Conservation (phyloP, 92 coral and sea anemone species). For the Pocillopora meandrina region DNA sequence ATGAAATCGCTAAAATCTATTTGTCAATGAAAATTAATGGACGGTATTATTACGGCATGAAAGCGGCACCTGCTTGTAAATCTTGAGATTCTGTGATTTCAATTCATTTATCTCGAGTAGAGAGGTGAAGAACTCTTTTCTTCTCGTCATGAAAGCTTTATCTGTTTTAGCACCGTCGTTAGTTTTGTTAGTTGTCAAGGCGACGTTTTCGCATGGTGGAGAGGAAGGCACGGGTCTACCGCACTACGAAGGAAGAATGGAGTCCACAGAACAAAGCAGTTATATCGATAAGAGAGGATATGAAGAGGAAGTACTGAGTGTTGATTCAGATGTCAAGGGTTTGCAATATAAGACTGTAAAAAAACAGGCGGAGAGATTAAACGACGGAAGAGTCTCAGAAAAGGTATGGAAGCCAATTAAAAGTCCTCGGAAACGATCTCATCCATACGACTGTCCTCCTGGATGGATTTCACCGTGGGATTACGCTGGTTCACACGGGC, state of each 20-base stretch:
- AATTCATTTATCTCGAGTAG: not conserved
- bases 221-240: not conserved
- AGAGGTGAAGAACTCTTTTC: not conserved
- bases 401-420: not conserved
- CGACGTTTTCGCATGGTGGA: not conserved
- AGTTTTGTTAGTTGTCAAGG: not conserved
- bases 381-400: not conserved
- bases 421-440: conserved; percentile 3
- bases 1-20: conserved; percentile 10
- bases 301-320: not conserved
- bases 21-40: not conserved
- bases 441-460: conserved; percentile 26
- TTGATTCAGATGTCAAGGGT: too few relatives aligned
- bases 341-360: too few relatives aligned
- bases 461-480: conserved; percentile 38
- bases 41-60: conserved; percentile 2
- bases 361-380: not conserved
- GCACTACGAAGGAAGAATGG: not conserved
- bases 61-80: conserved; percentile 16
- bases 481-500: not conserved
- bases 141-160: conserved; percentile 1
- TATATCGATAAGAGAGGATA: not conserved
- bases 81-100: not conserved
- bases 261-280: not conserved
- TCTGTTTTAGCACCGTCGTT: not conserved